A percentile compares a stretch with the other conserved stretches of the same genome.
Conservation (phyloP, 1,140 invertebrate genomes). For the Mya arenaria region DNA sequence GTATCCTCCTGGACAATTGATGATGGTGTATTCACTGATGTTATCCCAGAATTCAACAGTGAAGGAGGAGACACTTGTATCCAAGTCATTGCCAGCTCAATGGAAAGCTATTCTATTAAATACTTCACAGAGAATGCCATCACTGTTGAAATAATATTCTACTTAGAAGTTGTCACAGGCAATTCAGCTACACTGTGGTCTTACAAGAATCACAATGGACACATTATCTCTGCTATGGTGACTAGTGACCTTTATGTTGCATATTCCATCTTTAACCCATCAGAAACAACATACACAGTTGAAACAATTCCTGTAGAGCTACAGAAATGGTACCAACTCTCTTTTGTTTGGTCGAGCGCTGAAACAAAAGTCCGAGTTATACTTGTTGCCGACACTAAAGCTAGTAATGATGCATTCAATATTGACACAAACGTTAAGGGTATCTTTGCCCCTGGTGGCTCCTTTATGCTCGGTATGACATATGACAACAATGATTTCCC, state of each 20-base stretch:
- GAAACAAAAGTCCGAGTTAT: slow-evolving; percentile 29
- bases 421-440: not conserved
- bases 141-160: slow-evolving; percentile 59
- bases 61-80: slow-evolving; percentile 56
- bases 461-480: slow-evolving; percentile 57
- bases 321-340: slow-evolving; percentile 60
- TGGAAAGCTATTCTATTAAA: slow-evolving; percentile 30
- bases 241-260: slow-evolving; percentile 22
- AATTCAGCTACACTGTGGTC: slow-evolving; percentile 53
- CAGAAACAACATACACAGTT: not conserved
- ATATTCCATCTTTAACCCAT: slow-evolving; percentile 9
- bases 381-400: slow-evolving; percentile 38
- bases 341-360: slow-evolving; percentile 47
- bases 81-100: slow-evolving; percentile 31
- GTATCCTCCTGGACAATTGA: slow-evolving; percentile 36
- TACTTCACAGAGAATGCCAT: slow-evolving; percentile 54
- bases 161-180: slow-evolving; percentile 24
- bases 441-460: slow-evolving; percentile 56
- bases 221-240: slow-evolving; percentile 33
- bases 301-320: slow-evolving; percentile 33
- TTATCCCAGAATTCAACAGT: slow-evolving; percentile 28
- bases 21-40: slow-evolving; percentile 19
- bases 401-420: slow-evolving; percentile 18
- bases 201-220: slow-evolving; percentile 37
- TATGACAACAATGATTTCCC: slow-evolving; percentile 31